Percentiles rank a stretch among this genome's conserved stretches.
phyloP scores from a whole-genome alignment of 2,888 invertebrate species.

The Chymomyza caudatula region DNA sequence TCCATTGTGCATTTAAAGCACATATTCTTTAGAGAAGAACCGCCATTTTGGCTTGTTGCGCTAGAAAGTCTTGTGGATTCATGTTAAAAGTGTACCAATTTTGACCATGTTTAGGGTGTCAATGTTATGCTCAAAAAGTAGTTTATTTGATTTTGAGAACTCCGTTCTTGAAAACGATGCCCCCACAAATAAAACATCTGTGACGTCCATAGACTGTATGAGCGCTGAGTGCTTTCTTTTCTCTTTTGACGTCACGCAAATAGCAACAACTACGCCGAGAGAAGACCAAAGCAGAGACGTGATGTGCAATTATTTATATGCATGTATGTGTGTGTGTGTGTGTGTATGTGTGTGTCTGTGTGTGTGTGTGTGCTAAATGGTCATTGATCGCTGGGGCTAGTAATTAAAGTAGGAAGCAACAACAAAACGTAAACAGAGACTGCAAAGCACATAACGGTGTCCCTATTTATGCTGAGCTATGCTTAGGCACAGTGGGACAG shows the following conservation, averaged over 20 bases:
- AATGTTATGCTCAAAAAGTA: not conserved
- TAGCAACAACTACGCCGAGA: not conserved
- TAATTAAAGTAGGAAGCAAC: slow-evolving; percentile 22
- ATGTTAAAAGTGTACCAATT: too few species aligned
- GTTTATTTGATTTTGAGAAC: too few species aligned
- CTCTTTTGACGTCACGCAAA: not conserved
- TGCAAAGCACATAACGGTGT: not conserved
- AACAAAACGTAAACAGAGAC: slow-evolving; percentile 39
- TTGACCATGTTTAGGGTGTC: too few species aligned
- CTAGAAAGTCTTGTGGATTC: too few species aligned
- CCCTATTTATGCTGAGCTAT: not conserved
- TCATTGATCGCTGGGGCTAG: slow-evolving; percentile 53
- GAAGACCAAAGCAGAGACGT: not conserved
- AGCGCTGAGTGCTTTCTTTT: not conserved
- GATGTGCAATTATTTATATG: not conserved
- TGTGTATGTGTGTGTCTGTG: not conserved
- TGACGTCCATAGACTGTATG: too few species aligned
- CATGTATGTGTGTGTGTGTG: not conserved
- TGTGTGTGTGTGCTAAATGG: slow-evolving; percentile 27
- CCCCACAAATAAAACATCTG: too few species aligned
- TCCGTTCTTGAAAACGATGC: too few species aligned
- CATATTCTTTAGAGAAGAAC: too few species aligned
- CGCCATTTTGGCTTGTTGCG: too few species aligned
- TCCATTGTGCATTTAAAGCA: too few species aligned
- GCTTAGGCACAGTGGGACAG: not conserved